Conservation (phyloP, 2,888 invertebrate genomes). For the Hipparchia sbordonii region DNA sequence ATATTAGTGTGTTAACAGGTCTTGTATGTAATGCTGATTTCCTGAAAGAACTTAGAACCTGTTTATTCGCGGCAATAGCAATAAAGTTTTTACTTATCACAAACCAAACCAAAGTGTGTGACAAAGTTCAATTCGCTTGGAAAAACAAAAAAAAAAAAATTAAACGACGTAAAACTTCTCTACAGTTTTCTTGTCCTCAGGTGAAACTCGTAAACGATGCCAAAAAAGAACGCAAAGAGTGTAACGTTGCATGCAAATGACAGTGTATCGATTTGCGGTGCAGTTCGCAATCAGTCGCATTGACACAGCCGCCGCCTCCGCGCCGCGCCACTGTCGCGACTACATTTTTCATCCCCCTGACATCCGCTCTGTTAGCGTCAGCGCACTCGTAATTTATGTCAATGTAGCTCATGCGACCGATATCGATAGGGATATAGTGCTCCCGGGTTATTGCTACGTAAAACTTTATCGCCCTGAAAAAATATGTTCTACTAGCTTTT, state of each 20-base stretch:
- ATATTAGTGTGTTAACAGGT: too few species aligned
- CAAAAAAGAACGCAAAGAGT: constrained; percentile 36
- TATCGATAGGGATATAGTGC: constrained; percentile 46
- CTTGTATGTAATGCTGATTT: too few species aligned
- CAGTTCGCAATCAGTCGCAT: constrained; percentile 48
- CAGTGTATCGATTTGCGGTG: constrained; percentile 48
- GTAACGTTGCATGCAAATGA: constrained; percentile 46
- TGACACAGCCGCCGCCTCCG: constrained; percentile 42
- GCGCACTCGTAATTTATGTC: constrained; percentile 49
- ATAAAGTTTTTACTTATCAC: too few species aligned
- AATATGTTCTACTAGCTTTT: constrained; percentile 15
- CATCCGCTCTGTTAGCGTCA: constrained; percentile 50
- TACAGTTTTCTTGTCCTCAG: constrained; percentile 44
- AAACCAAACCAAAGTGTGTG: too few species aligned
- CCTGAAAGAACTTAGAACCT: too few species aligned
- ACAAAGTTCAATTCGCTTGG: too few species aligned
- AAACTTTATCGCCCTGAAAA: constrained; percentile 34
- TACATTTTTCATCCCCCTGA: constrained; percentile 52
- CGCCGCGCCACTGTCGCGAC: constrained; percentile 45
- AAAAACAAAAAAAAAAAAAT: not conserved
- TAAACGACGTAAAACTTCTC: not conserved
- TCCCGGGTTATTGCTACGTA: constrained; percentile 36
- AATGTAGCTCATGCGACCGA: constrained; percentile 43
- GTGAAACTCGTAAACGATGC: constrained; percentile 43
- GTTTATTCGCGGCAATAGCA: too few species aligned